phyloP scores from a whole-genome alignment of 2,888 invertebrate genomes.

The Synergus laeviventris region DNA sequence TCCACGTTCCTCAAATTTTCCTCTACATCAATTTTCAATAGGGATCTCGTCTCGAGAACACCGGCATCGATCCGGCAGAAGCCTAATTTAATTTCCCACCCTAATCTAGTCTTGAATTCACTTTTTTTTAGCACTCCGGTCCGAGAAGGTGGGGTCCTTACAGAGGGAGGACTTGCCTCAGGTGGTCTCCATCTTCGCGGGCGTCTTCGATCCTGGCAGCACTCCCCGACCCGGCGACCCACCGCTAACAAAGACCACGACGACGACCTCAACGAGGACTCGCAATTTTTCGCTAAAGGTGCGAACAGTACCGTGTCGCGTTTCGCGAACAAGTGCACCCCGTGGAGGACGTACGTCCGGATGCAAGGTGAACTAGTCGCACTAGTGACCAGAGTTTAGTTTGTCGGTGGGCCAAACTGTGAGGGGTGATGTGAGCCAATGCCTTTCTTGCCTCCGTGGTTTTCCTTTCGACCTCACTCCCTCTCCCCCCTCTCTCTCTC shows the following conservation, averaged over 20 bases:
- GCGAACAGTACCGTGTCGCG: background rate
- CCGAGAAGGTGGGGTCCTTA: constrained; percentile 27
- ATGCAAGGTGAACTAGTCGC: constrained; percentile 64
- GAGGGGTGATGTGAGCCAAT: constrained; percentile 53
- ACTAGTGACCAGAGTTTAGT: constrained; percentile 65
- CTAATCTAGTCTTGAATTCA: background rate
- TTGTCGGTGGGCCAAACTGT: constrained; percentile 50
- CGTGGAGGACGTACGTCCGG: constrained; percentile 49
- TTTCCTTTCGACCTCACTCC: constrained; percentile 49
- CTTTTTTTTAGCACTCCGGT: background rate
- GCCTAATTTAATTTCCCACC: constrained; percentile 28
- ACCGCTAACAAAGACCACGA: constrained; percentile 7
- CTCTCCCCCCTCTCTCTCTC: constrained; percentile 55
- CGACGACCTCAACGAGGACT: background rate
- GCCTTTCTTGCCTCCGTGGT: constrained; percentile 48
- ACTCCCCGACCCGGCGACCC: constrained; percentile 24
- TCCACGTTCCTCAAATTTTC: constrained; percentile 4
- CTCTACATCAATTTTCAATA: background rate
- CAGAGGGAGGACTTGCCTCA: constrained; percentile 42
- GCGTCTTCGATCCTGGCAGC: constrained; percentile 29
- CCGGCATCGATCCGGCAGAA: constrained; percentile 37
- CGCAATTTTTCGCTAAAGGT: background rate
- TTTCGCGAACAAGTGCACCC: constrained; percentile 39
- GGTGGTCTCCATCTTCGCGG: constrained; percentile 52
- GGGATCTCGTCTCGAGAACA: background rate